These are phyloP conservation scores for Cyclophora punctaria DNA, from an alignment of 2,888 invertebrate species.

Conservation along the genomic window DNA sequence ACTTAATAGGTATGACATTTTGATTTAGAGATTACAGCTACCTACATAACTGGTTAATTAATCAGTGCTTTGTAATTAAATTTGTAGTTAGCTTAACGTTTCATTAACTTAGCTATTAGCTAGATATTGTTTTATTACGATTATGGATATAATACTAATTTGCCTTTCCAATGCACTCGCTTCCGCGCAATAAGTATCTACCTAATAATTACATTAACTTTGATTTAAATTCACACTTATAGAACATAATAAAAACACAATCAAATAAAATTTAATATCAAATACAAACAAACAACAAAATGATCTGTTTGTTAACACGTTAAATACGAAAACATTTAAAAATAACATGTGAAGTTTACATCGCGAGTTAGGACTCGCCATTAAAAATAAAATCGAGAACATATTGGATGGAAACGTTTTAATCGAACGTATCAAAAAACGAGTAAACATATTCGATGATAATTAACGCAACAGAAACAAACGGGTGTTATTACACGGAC, in stretches of 20 bases:
- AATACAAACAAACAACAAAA: too few species aligned
- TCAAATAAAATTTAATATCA: too few species aligned
- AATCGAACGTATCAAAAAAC: slow-evolving; percentile 41
- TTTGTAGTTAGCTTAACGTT: slow-evolving; percentile 6
- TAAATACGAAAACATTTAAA: background rate
- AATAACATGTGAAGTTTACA: slow-evolving; percentile 5
- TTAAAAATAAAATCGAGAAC: slow-evolving; percentile 17
- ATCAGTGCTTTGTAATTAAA: slow-evolving; percentile 13
- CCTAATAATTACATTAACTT: too few species aligned
- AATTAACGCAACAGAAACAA: slow-evolving; percentile 63
- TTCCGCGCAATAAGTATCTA: too few species aligned
- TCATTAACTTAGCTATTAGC: background rate
- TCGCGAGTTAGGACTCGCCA: slow-evolving; percentile 9
- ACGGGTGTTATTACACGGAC: slow-evolving; percentile 34
- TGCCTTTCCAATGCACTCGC: too few species aligned
- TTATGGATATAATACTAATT: too few species aligned
- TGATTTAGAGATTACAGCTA: slow-evolving; percentile 34
- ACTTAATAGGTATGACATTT: slow-evolving; percentile 32
- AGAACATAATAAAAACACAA: background rate
- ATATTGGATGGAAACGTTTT: slow-evolving; percentile 27
- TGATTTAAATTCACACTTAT: background rate
- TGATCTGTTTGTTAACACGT: too few species aligned
- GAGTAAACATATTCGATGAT: slow-evolving; percentile 54
- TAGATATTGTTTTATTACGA: too few species aligned
- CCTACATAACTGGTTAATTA: slow-evolving; percentile 17